These are phyloP conservation scores for Drosophila pseudoananassae DNA, from an alignment of 1,140 invertebrate species.

Conservation along the genomic window DNA sequence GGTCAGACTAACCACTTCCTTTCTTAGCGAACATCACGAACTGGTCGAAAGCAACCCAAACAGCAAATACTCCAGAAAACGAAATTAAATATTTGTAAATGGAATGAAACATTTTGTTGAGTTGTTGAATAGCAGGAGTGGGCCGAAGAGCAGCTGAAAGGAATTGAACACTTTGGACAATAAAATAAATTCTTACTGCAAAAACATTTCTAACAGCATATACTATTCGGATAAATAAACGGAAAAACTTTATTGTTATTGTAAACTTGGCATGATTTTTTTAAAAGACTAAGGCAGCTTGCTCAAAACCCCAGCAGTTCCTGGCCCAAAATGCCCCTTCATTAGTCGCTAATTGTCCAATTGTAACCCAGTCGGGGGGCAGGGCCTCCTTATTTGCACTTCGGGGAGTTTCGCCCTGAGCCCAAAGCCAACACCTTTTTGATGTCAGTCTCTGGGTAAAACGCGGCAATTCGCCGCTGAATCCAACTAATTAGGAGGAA, in stretches of 20 bases:
- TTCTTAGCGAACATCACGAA: conserved; percentile 17
- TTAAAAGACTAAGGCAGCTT: too few species aligned
- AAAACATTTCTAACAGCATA: conserved; percentile 27
- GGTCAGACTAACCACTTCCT: conserved; percentile 5
- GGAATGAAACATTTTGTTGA: conserved; percentile 55
- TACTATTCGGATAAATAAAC: conserved; percentile 26
- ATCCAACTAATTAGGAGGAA: conserved; percentile 74
- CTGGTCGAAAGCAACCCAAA: conserved; percentile 59
- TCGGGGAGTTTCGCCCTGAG: conserved; percentile 39
- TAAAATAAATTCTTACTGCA: conserved; percentile 62
- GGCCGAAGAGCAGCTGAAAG: conserved; percentile 12
- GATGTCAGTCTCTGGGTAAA: conserved; percentile 48
- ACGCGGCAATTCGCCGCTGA: conserved; percentile 25
- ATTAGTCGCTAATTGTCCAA: conserved; percentile 72
- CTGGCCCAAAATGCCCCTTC: conserved; percentile 23
- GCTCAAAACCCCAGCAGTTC: conserved; percentile 33
- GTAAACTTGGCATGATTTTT: conserved; percentile 1
- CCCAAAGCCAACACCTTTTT: conserved; percentile 65
- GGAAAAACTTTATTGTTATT: conserved; percentile 5
- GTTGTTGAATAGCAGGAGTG: background rate
- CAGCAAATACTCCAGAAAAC: conserved; percentile 76
- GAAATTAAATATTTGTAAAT: conserved; percentile 77
- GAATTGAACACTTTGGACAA: conserved; percentile 52
- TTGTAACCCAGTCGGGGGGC: conserved; percentile 32
- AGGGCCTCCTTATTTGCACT: background rate